phyloP scores from a whole-genome alignment of 2,113 vertebrate species.

The Felis catus region DNA sequence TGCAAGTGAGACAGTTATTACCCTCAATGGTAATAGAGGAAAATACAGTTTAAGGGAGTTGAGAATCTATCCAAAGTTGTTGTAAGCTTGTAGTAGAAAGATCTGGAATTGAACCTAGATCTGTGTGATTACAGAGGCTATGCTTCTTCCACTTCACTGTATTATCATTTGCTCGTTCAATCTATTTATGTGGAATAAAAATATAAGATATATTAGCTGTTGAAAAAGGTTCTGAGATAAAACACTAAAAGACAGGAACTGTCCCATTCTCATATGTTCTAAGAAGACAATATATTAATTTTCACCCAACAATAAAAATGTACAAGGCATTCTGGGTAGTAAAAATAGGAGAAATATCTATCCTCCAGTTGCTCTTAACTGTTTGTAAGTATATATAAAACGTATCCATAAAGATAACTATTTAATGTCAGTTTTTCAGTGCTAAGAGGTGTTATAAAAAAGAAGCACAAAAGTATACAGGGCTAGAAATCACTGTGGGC shows the following conservation, averaged over 20 bases:
- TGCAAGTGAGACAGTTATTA: not conserved
- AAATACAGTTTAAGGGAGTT: not conserved
- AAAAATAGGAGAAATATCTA: not conserved
- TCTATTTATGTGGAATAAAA: not conserved
- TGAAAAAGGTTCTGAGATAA: not conserved
- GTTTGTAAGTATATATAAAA: not conserved
- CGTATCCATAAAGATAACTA: not conserved
- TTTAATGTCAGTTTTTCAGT: not conserved
- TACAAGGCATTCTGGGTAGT: not conserved
- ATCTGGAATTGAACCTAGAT: not conserved
- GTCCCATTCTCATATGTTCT: not conserved
- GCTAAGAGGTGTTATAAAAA: not conserved
- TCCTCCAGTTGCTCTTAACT: not conserved
- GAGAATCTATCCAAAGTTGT: not conserved
- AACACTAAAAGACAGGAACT: not conserved
- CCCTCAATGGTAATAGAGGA: not conserved
- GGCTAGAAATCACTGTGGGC: not conserved
- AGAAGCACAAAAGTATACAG: not conserved
- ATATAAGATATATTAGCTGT: not conserved
- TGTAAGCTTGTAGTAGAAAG: not conserved
- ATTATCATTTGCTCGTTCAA: not conserved
- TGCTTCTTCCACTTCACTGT: not conserved
- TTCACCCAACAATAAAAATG: not conserved
- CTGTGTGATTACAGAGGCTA: not conserved
- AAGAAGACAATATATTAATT: not conserved